phyloP scores from a whole-genome alignment of 2,113 vertebrate species.

The Hemibagrus wyckioides region DNA sequence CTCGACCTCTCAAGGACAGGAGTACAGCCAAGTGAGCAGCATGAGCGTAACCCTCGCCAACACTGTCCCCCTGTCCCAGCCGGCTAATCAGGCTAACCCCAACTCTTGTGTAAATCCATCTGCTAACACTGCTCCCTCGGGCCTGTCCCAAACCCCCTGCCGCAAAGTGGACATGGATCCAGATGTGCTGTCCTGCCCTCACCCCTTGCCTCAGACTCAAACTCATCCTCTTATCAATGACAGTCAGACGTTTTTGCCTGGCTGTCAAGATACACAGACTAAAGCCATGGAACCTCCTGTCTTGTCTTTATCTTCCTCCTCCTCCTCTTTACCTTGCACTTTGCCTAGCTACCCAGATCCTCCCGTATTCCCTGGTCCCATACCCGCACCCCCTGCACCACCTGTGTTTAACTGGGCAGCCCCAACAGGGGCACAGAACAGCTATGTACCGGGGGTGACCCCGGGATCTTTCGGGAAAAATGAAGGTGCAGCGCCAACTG shows the following conservation, averaged over 20 bases:
- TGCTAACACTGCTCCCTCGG: background rate
- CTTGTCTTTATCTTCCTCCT: background rate
- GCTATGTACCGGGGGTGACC: constrained; percentile 53
- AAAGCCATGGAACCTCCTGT: constrained; percentile 48
- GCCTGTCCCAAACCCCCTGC: constrained; percentile 8
- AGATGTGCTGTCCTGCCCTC: constrained; percentile 25
- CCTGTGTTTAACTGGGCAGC: constrained; percentile 33
- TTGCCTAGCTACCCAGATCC: constrained; percentile 40
- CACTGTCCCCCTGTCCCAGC: constrained; percentile 5
- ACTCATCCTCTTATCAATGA: background rate
- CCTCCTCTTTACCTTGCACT: constrained; percentile 29
- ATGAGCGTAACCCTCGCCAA: background rate
- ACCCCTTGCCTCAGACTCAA: constrained; percentile 16
- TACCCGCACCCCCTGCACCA: constrained; percentile 53
- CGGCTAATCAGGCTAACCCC: constrained; percentile 7
- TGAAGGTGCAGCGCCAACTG: constrained; percentile 33
- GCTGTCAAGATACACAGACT: constrained; percentile 46
- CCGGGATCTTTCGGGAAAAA: constrained; percentile 42
- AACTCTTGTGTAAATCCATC: constrained; percentile 18
- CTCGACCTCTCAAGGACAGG: constrained; percentile 32
- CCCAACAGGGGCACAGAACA: constrained; percentile 54
- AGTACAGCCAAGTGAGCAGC: constrained; percentile 41
- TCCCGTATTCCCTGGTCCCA: constrained; percentile 57
- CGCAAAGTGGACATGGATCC: background rate
- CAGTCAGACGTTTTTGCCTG: background rate